phyloP scores from a whole-genome alignment of 2,797 vertebrate genomes.

The Helicolenus hilgendorfi region DNA sequence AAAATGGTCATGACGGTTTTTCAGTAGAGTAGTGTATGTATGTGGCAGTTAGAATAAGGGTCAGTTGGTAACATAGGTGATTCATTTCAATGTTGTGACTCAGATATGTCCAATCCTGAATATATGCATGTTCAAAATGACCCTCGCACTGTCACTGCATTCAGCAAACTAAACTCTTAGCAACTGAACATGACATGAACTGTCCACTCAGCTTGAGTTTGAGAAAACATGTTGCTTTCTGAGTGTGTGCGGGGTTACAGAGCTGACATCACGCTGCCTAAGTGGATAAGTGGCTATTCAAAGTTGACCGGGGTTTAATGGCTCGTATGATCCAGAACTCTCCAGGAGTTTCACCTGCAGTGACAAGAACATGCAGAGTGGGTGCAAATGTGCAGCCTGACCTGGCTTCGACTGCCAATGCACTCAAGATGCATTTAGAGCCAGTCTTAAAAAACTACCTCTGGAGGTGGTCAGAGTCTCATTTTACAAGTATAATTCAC shows the following conservation, averaged over 20 bases:
- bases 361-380: conserved; percentile 26
- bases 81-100: neutral
- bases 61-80: neutral
- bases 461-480: neutral
- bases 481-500: neutral
- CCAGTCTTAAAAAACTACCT: neutral
- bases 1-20: too few relatives aligned
- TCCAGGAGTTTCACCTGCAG: conserved; percentile 29
- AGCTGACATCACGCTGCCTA: conserved; percentile 10
- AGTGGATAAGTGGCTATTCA: conserved; percentile 36
- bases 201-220: neutral
- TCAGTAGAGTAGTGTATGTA: neutral
- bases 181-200: neutral
- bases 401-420: neutral
- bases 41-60: neutral
- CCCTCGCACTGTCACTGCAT: neutral
- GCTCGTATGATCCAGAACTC: conserved; percentile 11
- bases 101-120: neutral
- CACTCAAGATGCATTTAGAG: neutral
- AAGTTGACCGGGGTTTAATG: conserved; percentile 18
- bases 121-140: neutral
- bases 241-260: neutral
- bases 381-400: neutral
- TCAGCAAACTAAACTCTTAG: neutral
- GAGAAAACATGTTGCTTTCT: neutral